Evolutionary conservation across 2,888 invertebrate genomes (phyloP), one percentile per base, ranked within the genome.

Genomic region (Protophormia terraenovae): DNA sequence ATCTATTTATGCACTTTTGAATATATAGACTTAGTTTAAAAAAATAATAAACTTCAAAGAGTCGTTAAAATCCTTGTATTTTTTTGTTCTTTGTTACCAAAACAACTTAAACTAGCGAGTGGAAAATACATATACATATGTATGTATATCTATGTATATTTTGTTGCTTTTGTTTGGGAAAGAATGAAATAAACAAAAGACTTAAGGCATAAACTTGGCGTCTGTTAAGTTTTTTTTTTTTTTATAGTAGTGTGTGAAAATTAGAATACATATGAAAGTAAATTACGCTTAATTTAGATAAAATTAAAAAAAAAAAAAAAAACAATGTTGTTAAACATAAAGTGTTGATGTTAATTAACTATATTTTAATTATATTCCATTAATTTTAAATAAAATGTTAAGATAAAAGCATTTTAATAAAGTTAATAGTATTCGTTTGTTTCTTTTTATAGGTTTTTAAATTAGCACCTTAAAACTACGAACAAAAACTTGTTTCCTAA

Each of bases 171-270:
- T 12, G 14, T 53, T 5, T 53, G 53, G 8, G n/a, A 38, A 27
- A 50, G 16, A 22, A n/a, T n/a, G n/a, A n/a, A n/a, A n/a, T n/a
- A 75, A 71, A 71, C 38, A 50, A 71, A 71, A 78, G 60, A 71
- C 69, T 60, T 60, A 69, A 60, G 50, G 0, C 35, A 32, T n/a
- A 62, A 69, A 47, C 60, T 12, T 62, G 41, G 53, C 60, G 73
- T 73, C 60, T 24, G 6, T 55, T 35, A 7, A 16, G 38, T 47
- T n/a, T 47, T 67, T 47, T 10, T 41, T 53, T 35, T 24, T 14
- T 14, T 14, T 32, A 14, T 58, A n/a, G 1, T n/a, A 22, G 69
- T 38, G 35, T 69, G 24, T 53, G 38, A 38, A 38, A 24, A 53
- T 38, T 53, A 38, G 19, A 53, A 38, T 53, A 53, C 1, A 24